These are phyloP conservation scores for Epizoanthus ramosus DNA, from an alignment of 92 coral and sea anemone genomes.

Conservation along the genomic window DNA sequence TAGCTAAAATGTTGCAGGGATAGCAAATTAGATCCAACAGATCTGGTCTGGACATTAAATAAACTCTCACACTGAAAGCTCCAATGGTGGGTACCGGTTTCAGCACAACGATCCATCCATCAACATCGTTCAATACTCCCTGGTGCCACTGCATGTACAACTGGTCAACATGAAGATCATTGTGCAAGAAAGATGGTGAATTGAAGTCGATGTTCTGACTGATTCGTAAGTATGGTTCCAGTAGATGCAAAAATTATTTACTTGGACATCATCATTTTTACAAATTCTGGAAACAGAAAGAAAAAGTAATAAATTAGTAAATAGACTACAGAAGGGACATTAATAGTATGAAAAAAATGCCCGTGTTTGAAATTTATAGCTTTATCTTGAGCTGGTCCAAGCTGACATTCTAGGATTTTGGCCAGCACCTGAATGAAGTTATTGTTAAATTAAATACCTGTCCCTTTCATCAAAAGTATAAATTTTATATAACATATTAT, in stretches of 20 bases:
- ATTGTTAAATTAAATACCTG: no score
- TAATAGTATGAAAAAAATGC: no score
- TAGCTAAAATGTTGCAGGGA: not conserved
- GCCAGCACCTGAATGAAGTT: no score
- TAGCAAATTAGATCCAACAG: not conserved
- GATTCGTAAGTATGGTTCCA: not conserved
- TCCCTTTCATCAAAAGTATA: no score
- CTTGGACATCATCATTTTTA: constrained; percentile 34
- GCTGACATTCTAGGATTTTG: no score
- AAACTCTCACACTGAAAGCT: not conserved
- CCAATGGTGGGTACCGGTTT: not conserved
- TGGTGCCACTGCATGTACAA: not conserved
- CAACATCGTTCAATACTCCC: not conserved
- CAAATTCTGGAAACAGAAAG: constrained; percentile 7
- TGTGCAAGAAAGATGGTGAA: not conserved
- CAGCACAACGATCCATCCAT: no score
- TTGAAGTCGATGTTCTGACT: not conserved
- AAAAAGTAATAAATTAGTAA: no score
- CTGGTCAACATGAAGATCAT: not conserved
- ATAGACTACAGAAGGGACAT: no score
- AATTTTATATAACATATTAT: no score
- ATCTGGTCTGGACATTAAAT: not conserved
- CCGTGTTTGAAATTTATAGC: no score
- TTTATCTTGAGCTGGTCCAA: no score
- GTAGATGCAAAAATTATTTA: not conserved